These are phyloP conservation scores for Pachliopta kotzebuea DNA, from an alignment of 2,888 invertebrate genomes.

Conservation along the genomic window DNA sequence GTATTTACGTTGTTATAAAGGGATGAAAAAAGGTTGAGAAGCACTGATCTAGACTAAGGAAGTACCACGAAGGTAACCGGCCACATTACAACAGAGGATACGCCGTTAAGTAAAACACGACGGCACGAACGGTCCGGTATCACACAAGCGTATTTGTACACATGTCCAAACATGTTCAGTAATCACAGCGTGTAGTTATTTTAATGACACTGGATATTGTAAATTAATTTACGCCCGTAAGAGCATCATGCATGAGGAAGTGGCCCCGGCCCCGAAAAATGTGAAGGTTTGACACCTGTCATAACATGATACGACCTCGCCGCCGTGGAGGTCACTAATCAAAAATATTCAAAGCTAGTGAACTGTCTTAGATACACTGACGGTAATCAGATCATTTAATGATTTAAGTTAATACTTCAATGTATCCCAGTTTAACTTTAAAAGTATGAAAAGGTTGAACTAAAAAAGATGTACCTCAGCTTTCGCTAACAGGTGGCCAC, in stretches of 20 bases:
- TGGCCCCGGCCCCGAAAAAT: slow-evolving; percentile 14
- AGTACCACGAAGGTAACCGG: too few species aligned
- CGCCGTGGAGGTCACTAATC: slow-evolving; percentile 17
- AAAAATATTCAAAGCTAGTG: slow-evolving; percentile 10
- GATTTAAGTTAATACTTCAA: neutral
- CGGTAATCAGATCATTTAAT: neutral
- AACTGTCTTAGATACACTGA: slow-evolving; percentile 8
- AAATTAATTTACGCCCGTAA: slow-evolving; percentile 16
- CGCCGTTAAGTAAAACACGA: too few species aligned
- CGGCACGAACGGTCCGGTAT: too few species aligned
- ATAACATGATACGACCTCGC: slow-evolving; percentile 20
- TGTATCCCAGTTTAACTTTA: too few species aligned
- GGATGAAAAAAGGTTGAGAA: too few species aligned
- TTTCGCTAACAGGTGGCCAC: slow-evolving; percentile 39
- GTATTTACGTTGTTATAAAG: too few species aligned
- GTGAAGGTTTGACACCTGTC: slow-evolving; percentile 19
- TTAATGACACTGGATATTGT: slow-evolving; percentile 11
- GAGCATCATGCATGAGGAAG: slow-evolving; percentile 18
- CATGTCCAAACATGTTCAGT: slow-evolving; percentile 17
- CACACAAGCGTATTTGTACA: slow-evolving; percentile 4
- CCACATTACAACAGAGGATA: too few species aligned
- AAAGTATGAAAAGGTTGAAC: too few species aligned
- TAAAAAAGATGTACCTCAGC: slow-evolving; percentile 8
- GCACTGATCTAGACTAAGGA: too few species aligned
- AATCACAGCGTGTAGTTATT: slow-evolving; percentile 9